These are phyloP conservation scores for Brachyptera putata DNA, from an alignment of 2,888 invertebrate species.

Conservation along the genomic window DNA sequence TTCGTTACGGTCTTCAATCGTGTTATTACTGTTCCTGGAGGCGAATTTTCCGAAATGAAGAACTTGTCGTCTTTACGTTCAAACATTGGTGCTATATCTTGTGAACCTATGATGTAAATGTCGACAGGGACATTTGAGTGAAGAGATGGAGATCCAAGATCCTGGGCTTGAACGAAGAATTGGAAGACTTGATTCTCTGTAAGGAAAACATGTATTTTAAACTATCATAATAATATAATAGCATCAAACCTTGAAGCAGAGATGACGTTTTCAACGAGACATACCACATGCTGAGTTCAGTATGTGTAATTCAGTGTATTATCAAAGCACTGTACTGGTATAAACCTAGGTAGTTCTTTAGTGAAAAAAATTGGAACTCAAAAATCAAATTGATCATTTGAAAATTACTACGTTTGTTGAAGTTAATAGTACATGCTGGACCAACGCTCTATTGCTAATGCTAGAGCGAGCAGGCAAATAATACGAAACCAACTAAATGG, in stretches of 20 bases:
- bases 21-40: constrained; percentile 63
- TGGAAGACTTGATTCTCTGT: constrained; percentile 73
- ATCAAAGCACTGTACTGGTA: no score
- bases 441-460: no score
- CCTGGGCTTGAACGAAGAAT: constrained; percentile 85
- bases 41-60: constrained; percentile 73
- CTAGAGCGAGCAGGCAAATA: no score
- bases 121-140: constrained; percentile 79
- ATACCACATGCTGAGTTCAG: background rate
- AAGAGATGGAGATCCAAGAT: constrained; percentile 66
- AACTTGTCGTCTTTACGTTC: constrained; percentile 70
- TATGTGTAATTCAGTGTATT: background rate
- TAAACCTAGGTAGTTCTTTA: no score
- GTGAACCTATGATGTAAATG: constrained; percentile 68
- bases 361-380: no score
- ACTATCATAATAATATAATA: no score
- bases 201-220: constrained; percentile 37
- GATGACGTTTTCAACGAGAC: background rate
- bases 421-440: no score
- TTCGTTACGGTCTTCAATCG: constrained; percentile 61
- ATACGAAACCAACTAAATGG: no score
- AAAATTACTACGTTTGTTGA: no score
- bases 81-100: constrained; percentile 68
- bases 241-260: background rate
- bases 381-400: no score